Conservation (phyloP, 1,140 invertebrate species). For the Triops longicaudatus region DNA sequence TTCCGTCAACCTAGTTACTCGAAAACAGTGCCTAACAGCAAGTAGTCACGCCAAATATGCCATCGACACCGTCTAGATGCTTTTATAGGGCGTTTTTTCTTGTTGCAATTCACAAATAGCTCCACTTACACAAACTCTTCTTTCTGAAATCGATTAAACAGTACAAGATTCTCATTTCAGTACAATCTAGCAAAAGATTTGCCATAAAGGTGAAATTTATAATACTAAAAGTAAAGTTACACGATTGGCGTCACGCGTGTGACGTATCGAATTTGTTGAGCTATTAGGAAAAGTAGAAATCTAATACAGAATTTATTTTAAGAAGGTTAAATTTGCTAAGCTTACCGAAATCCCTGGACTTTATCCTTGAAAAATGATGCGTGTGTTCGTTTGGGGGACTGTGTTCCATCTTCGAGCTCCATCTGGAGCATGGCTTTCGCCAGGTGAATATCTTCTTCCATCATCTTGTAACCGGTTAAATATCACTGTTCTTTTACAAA, state of each 20-base stretch:
- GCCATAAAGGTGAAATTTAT: slow-evolving; percentile 4
- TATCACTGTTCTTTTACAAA: not conserved
- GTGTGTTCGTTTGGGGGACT: slow-evolving; percentile 27
- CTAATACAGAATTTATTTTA: too few relatives aligned
- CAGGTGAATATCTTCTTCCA: slow-evolving; percentile 34
- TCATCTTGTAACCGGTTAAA: slow-evolving; percentile 29
- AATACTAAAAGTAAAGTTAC: too few relatives aligned
- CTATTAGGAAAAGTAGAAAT: too few relatives aligned
- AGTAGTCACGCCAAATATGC: not conserved
- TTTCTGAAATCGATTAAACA: not conserved
- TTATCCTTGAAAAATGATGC: slow-evolving; percentile 33
- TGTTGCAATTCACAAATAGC: not conserved
- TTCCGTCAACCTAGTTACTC: not conserved
- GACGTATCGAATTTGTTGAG: too few relatives aligned
- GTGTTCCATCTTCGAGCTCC: slow-evolving; percentile 20
- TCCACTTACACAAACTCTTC: not conserved
- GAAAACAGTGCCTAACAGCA: not conserved
- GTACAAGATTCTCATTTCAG: too few relatives aligned
- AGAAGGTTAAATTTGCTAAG: too few relatives aligned
- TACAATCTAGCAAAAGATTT: too few relatives aligned
- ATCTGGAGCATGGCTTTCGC: slow-evolving; percentile 33
- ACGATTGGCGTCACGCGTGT: too few relatives aligned
- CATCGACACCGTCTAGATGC: not conserved
- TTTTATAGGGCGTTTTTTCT: not conserved
- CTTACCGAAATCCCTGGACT: slow-evolving; percentile 34